Conservation (phyloP, 2,113 vertebrate species). For the Amblyornis subalaris region DNA sequence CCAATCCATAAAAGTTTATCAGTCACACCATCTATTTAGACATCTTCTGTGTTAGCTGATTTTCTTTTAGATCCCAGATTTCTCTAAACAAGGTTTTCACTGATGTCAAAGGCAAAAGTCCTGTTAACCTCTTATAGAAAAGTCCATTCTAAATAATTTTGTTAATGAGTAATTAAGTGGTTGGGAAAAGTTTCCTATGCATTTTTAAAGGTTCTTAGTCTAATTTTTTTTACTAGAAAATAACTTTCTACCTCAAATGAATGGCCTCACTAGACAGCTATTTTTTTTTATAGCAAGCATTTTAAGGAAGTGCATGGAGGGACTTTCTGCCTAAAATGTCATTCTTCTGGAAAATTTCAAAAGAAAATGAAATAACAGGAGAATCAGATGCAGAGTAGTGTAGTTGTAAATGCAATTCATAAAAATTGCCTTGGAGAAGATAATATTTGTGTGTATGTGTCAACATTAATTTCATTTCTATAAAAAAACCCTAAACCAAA, state of each 20-base stretch:
- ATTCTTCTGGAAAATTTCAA: not conserved
- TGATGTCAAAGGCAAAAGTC: not conserved
- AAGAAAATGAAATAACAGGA: not conserved
- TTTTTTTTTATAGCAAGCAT: not conserved
- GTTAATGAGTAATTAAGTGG: not conserved
- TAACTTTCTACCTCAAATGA: not conserved
- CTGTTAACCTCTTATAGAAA: not conserved
- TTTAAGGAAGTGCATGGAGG: not conserved
- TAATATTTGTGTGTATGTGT: not conserved
- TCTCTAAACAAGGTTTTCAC: not conserved
- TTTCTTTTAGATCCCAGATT: not conserved
- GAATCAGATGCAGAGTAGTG: not conserved
- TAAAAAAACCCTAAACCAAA: not conserved
- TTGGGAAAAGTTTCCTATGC: not conserved
- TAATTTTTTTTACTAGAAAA: not conserved
- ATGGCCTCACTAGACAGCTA: not conserved
- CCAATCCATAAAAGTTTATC: not conserved
- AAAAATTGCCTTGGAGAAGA: not conserved
- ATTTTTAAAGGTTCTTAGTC: not conserved
- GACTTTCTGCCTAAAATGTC: not conserved
- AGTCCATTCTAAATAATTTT: not conserved
- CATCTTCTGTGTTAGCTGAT: not conserved
- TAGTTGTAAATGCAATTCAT: not conserved
- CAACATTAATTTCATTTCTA: not conserved
- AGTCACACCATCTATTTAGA: not conserved